A percentile compares a stretch with the other conserved stretches of the same genome.
phyloP scores from a whole-genome alignment of 2,888 invertebrate genomes.

The Tachystola acroxantha region DNA sequence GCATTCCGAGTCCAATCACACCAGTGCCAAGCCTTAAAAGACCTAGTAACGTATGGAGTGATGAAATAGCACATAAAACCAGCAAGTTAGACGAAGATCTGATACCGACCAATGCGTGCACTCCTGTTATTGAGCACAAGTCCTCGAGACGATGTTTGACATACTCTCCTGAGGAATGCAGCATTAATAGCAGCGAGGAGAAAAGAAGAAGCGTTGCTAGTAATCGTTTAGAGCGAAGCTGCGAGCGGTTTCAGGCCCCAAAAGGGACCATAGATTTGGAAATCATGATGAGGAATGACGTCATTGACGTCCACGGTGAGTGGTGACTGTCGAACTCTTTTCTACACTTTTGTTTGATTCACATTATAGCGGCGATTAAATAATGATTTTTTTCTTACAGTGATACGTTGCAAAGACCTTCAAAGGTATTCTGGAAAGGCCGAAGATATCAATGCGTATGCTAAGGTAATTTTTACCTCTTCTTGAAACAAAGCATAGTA shows the following conservation, averaged over 20 bases:
- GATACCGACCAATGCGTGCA: conserved; percentile 47
- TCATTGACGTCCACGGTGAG: conserved; percentile 85
- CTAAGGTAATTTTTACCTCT: conserved; percentile 78
- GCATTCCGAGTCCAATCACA: conserved; percentile 74
- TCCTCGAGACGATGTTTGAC: conserved; percentile 77
- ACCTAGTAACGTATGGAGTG: conserved; percentile 58
- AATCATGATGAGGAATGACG: conserved; percentile 74
- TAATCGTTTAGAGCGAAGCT: conserved; percentile 55
- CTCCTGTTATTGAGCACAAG: conserved; percentile 68
- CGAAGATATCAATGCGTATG: conserved; percentile 86
- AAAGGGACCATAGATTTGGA: conserved; percentile 82
- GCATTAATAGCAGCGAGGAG: conserved; percentile 71
- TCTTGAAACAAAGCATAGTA: not conserved
- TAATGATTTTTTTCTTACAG: conserved; percentile 66
- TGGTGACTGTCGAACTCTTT: conserved; percentile 65
- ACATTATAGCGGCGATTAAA: conserved; percentile 5
- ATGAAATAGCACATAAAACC: conserved; percentile 66
- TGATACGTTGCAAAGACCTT: conserved; percentile 87
- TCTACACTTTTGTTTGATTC: conserved; percentile 12
- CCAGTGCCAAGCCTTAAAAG: conserved; percentile 61
- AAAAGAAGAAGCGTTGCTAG: conserved; percentile 75
- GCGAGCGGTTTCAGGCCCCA: conserved; percentile 50
- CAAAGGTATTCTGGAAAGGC: conserved; percentile 81
- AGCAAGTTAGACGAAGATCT: conserved; percentile 73
- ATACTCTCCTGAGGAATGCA: conserved; percentile 75